Conservation (phyloP, 2,113 vertebrate species). For the Perognathus longimembris region DNA sequence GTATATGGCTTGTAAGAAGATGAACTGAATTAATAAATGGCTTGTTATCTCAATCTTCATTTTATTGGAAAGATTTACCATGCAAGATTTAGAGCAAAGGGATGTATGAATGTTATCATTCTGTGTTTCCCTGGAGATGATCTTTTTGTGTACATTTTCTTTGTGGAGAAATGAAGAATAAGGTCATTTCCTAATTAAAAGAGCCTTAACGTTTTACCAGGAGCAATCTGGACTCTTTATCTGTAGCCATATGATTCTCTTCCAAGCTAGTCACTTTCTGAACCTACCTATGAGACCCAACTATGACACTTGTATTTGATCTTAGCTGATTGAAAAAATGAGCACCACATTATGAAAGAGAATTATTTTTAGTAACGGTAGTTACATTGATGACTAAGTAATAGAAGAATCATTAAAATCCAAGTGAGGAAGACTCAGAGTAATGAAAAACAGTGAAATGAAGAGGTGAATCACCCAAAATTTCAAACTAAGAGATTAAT, state of each 20-base stretch:
- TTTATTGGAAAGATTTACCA: slow-evolving; percentile 31
- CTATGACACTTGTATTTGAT: not conserved
- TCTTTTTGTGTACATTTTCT: not conserved
- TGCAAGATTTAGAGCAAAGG: not conserved
- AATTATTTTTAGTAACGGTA: slow-evolving; percentile 9
- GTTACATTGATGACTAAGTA: not conserved
- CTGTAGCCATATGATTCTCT: not conserved
- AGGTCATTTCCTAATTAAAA: not conserved
- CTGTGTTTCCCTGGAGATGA: not conserved
- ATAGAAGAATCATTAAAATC: not conserved
- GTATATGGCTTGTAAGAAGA: slow-evolving; percentile 33
- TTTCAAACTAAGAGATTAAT: not conserved
- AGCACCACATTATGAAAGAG: not conserved
- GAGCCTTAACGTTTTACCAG: not conserved
- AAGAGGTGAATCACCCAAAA: not conserved
- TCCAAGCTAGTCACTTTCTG: not conserved
- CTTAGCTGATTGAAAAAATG: slow-evolving; percentile 21
- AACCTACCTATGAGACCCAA: not conserved
- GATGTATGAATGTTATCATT: not conserved
- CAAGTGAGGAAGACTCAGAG: slow-evolving; percentile 15
- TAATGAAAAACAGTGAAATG: not conserved
- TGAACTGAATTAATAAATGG: slow-evolving; percentile 3
- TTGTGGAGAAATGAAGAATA: not conserved
- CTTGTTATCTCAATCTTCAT: not conserved
- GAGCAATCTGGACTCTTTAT: not conserved